Conservation (phyloP, 2,797 vertebrate species). For the Syngnathus rostellatus region DNA sequence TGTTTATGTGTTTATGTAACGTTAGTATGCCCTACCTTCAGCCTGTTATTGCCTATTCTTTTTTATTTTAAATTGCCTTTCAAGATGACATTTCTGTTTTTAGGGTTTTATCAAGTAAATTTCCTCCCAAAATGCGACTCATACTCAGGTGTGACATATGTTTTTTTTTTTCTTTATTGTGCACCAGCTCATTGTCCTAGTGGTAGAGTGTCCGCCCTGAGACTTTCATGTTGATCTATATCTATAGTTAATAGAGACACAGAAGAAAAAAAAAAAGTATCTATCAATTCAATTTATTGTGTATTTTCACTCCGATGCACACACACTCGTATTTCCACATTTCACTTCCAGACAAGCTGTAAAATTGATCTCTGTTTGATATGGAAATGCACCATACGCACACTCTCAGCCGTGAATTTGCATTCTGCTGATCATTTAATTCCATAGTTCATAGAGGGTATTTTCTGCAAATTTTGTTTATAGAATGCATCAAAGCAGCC, state of each 20-base stretch:
- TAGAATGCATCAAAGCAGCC: conserved; percentile 19
- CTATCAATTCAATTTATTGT: neutral
- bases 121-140: too few species aligned
- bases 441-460: conserved; percentile 27
- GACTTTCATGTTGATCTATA: neutral
- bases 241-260: neutral
- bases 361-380: conserved; percentile 45
- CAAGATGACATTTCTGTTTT: too few species aligned
- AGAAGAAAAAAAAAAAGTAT: neutral
- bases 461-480: conserved; percentile 24
- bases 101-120: too few species aligned
- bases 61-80: too few species aligned
- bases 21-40: too few species aligned
- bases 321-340: neutral
- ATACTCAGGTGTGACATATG: too few species aligned
- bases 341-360: conserved; percentile 23
- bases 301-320: neutral
- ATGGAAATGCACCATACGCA: conserved; percentile 37
- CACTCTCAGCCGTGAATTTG: conserved; percentile 24
- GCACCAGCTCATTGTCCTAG: too few species aligned
- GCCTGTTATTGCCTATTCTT: too few species aligned
- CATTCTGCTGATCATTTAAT: conserved; percentile 46
- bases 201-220: too few species aligned
- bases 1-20: too few species aligned
- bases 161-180: too few species aligned